Evolutionary conservation across 2,113 vertebrate species (phyloP), one percentile per base, ranked within the genome.

Genomic region (Menidia beryllina): DNA sequence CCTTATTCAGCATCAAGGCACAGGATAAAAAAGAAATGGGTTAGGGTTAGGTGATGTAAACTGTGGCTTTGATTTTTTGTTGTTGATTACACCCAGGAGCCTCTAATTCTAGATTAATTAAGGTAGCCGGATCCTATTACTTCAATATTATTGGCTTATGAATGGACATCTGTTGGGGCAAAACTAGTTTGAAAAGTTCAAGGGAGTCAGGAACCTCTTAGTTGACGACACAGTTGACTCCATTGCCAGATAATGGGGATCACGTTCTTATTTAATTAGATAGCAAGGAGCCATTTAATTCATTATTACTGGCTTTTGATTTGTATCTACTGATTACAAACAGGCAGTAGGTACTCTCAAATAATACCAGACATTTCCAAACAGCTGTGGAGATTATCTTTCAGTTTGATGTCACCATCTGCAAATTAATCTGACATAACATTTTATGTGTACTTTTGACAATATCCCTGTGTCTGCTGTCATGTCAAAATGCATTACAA

Each of bases 91-190:
- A 25, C n/a, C 6, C 43, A 15, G 43, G 19, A 23, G 12, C 27
- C 8, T 7, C 5, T 55, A 26, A 55, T 30, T 45, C 24, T 13
- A 30, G n/a, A 27, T 67, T 55, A 54, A 47, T 55, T 30, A 30
- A 45, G 34, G 52, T 11, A 23, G 39, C 64, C 13, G 25, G 50
- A 67, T 67, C 51, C 51, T 20, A 65, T 64, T 64, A 64, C 30
- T 54, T 66, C n/a, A n/a, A n/a, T 21, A 53, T 20, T 54, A 26
- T 21, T 54, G 24, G 50, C 50, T 66, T 27, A 19, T 54, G 38
- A 26, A 43, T 66, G 43, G 26, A 34, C 63, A 54, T 54, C 24
- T 30, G 30, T 19, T 65, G 3, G 38, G 10, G 36, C 17, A 53
- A 66, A 66, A 43, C 27, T 17, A 19, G 19, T 14, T 45, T 19